Conservation (phyloP, 2,888 invertebrate species). For the Lepidonotus clava region DNA sequence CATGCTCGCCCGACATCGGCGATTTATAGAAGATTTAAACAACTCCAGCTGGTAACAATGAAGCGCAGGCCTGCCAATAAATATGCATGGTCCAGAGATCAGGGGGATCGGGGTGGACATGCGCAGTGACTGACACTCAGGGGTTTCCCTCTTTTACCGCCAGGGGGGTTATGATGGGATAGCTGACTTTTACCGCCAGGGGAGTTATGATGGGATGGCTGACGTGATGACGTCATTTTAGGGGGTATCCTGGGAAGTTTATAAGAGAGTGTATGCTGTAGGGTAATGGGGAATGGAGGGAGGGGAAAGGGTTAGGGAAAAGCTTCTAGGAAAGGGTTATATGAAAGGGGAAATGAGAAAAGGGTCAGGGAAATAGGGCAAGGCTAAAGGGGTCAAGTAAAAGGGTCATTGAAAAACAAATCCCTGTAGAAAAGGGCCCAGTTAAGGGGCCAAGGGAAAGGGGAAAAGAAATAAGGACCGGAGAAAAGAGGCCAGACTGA, state of each 20-base stretch:
- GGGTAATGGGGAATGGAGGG: no score
- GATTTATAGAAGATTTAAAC: conserved; percentile 52
- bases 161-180: background rate
- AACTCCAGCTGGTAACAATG: conserved; percentile 47
- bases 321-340: no score
- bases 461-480: no score
- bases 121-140: background rate
- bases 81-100: conserved; percentile 51
- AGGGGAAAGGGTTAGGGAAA: no score
- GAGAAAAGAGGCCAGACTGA: no score
- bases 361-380: no score
- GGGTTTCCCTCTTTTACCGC: background rate
- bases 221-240: background rate
- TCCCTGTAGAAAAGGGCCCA: no score
- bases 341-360: no score
- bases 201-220: background rate
- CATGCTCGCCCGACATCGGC: conserved; percentile 45
- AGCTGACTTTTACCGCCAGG: background rate
- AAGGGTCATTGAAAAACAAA: no score
- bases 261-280: background rate
- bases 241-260: background rate
- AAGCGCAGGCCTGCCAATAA: conserved; percentile 32
- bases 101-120: conserved; percentile 11
- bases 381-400: no score
- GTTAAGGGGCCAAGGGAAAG: no score